phyloP scores from a whole-genome alignment of 1,140 invertebrate species.

The Trichogramma pretiosum region DNA sequence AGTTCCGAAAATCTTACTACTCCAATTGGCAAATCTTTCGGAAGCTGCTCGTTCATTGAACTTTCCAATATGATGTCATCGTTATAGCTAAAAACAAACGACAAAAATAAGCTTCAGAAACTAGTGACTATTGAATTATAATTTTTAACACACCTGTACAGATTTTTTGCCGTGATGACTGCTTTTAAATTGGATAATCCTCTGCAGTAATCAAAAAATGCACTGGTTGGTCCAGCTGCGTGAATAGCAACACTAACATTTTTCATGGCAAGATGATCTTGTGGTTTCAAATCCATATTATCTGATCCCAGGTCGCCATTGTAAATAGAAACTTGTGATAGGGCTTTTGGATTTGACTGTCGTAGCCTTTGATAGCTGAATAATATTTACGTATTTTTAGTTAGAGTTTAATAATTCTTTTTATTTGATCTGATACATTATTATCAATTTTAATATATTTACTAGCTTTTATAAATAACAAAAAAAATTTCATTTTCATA shows the following conservation, averaged over 20 bases:
- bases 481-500: too few relatives aligned
- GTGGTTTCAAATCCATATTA: slow-evolving; percentile 17
- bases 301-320: slow-evolving; percentile 33
- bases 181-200: slow-evolving; percentile 22
- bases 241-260: slow-evolving; percentile 30
- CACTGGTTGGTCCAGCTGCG: slow-evolving; percentile 24
- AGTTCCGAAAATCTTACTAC: slow-evolving; percentile 26
- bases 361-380: slow-evolving; percentile 30
- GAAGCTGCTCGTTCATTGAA: slow-evolving; percentile 14
- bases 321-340: slow-evolving; percentile 23
- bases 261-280: slow-evolving; percentile 16
- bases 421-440: too few relatives aligned
- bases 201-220: slow-evolving; percentile 23
- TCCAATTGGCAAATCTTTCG: slow-evolving; percentile 21
- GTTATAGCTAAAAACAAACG: slow-evolving; percentile 9
- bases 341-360: slow-evolving; percentile 23
- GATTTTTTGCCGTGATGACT: slow-evolving; percentile 11
- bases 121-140: too few relatives aligned
- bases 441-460: too few relatives aligned
- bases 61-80: slow-evolving; percentile 17
- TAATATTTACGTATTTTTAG: too few relatives aligned
- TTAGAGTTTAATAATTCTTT: too few relatives aligned
- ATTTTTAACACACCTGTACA: too few relatives aligned
- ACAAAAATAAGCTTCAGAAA: too few relatives aligned
- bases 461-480: too few relatives aligned